Percentiles rank a stretch among this genome's conserved stretches.
phyloP scores from a whole-genome alignment of 2,797 vertebrate genomes.

The Merluccius polli region DNA sequence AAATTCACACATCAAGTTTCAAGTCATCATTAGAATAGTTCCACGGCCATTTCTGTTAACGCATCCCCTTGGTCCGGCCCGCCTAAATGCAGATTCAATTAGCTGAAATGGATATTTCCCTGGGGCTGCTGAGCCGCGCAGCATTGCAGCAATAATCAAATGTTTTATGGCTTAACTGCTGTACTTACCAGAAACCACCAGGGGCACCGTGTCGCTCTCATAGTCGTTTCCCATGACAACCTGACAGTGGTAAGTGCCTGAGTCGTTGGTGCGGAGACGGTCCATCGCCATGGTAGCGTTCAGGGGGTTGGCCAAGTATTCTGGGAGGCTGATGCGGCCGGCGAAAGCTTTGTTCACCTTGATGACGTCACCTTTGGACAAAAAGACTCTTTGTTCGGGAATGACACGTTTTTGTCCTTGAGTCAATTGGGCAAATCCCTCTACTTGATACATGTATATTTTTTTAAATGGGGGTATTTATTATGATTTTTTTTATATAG shows the following conservation, averaged over 20 bases:
- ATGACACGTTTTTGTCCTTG: background rate
- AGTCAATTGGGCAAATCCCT: background rate
- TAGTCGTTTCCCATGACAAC: constrained; percentile 84
- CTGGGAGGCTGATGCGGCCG: constrained; percentile 80
- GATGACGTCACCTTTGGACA: constrained; percentile 82
- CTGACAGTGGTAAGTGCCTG: constrained; percentile 87
- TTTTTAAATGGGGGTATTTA: background rate
- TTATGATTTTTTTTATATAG: background rate
- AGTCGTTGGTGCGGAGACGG: constrained; percentile 81
- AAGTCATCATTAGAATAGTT: constrained; percentile 9
- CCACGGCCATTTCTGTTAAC: constrained; percentile 11
- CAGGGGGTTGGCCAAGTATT: constrained; percentile 72
- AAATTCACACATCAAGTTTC: background rate
- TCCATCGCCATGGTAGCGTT: constrained; percentile 85
- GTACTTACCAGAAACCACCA: constrained; percentile 88
- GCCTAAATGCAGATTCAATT: constrained; percentile 9
- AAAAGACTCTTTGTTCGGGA: constrained; percentile 22
- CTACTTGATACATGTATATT: background rate
- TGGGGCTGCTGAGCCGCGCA: background rate
- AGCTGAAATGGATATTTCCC: constrained; percentile 17
- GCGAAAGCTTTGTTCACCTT: constrained; percentile 85
- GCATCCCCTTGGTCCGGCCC: constrained; percentile 5
- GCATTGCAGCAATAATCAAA: constrained; percentile 4
- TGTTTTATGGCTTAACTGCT: constrained; percentile 20
- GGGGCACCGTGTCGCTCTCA: constrained; percentile 83